A percentile compares a stretch with the other conserved stretches of the same genome.
Conservation (phyloP, 2,888 invertebrate genomes). For the Thecophora atra region DNA sequence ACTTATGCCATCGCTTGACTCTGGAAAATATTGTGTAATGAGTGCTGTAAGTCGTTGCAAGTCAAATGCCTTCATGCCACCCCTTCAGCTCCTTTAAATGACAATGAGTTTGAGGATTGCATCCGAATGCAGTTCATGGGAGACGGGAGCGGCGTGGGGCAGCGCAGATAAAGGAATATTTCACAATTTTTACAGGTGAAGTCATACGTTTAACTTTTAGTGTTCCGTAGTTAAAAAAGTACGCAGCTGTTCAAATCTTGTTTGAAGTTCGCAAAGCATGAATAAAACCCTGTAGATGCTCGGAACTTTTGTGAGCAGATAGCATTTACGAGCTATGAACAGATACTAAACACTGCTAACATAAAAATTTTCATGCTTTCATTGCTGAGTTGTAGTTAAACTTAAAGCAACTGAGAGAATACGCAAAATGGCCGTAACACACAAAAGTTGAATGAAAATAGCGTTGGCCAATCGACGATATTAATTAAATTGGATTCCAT, state of each 20-base stretch:
- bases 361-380: no score
- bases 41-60: conserved; percentile 28
- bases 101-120: background rate
- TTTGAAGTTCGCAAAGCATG: background rate
- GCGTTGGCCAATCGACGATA: no score
- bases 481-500: no score
- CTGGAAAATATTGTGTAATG: conserved; percentile 20
- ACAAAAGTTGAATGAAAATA: no score
- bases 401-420: no score
- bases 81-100: background rate
- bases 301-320: no score
- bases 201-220: conserved; percentile 3
- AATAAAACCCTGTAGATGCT: no score
- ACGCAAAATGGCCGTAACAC: no score
- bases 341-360: no score
- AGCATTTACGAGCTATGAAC: no score
- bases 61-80: background rate
- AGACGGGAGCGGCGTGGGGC: background rate
- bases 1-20: conserved; percentile 24
- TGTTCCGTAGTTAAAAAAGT: background rate
- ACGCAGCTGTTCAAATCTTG: background rate
- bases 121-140: no score
- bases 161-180: background rate
- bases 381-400: no score
- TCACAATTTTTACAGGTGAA: conserved; percentile 2